Percentiles rank a stretch among this genome's conserved stretches.
These are phyloP conservation scores for Heptranchias perlo DNA, from an alignment of 2,113 vertebrate genomes.

Conservation along the genomic window DNA sequence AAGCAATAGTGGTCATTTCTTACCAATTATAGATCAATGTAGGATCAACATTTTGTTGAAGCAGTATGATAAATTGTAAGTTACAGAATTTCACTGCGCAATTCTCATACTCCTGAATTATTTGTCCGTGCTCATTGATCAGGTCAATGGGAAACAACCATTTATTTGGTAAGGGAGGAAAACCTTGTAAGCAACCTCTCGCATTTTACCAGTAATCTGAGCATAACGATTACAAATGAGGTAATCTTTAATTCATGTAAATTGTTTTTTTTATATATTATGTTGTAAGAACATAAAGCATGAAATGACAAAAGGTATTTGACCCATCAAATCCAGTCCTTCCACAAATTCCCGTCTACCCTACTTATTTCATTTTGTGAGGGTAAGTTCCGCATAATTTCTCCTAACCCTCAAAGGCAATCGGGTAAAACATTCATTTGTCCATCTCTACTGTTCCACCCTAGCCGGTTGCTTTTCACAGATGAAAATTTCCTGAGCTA, in stretches of 20 bases:
- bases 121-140: background rate
- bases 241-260: background rate
- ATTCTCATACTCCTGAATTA: background rate
- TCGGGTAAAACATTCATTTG: too few relatives aligned
- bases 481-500: too few relatives aligned
- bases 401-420: too few relatives aligned
- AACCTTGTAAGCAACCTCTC: background rate
- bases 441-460: too few relatives aligned
- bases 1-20: background rate
- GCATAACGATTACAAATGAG: background rate
- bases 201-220: background rate
- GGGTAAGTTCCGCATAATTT: background rate
- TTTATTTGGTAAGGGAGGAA: background rate
- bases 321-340: background rate
- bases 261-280: background rate
- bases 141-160: background rate
- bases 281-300: background rate
- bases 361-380: background rate
- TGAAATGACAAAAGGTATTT: background rate
- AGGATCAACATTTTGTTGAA: background rate
- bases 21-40: background rate
- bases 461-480: too few relatives aligned
- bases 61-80: background rate
- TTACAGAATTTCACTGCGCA: background rate
- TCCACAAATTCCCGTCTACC: background rate